These are phyloP conservation scores for Drosophila mettleri DNA, from an alignment of 2,888 invertebrate species.

Conservation along the genomic window DNA sequence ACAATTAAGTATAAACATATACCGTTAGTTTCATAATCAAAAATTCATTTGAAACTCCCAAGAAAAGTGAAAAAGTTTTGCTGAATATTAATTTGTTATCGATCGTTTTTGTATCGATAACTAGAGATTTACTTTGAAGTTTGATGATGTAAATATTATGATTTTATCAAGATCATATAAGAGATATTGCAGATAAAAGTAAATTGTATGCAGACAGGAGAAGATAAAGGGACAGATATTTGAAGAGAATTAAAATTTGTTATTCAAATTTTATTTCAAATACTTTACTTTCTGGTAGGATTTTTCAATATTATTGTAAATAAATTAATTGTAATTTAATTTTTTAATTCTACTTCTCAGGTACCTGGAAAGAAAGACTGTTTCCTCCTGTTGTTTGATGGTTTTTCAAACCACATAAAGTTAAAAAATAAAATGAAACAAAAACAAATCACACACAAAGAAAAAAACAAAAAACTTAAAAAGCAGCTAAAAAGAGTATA, in stretches of 20 bases:
- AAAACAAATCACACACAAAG: constrained; percentile 30
- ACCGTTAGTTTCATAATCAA: not conserved
- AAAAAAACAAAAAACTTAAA: constrained; percentile 21
- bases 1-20: too few species aligned
- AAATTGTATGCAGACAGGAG: not conserved
- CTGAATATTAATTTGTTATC: not conserved
- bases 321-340: constrained; percentile 33
- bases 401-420: constrained; percentile 84
- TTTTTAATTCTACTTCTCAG: constrained; percentile 68
- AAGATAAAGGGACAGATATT: not conserved
- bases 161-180: not conserved
- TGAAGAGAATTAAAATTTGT: too few species aligned
- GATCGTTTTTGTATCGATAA: not conserved
- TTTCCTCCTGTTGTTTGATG: constrained; percentile 85
- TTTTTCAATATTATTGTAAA: not conserved
- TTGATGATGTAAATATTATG: not conserved
- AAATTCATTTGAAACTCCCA: not conserved
- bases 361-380: constrained; percentile 86
- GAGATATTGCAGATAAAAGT: not conserved
- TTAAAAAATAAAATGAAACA: constrained; percentile 40
- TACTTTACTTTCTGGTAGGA: not conserved
- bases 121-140: not conserved
- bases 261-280: not conserved
- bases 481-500: constrained; percentile 3
- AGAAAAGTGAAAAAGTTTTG: not conserved